Percentiles rank a stretch among this genome's conserved stretches.
Evolutionary conservation across 2,797 vertebrate genomes (phyloP).

Genomic region (Dipus sagitta): DNA sequence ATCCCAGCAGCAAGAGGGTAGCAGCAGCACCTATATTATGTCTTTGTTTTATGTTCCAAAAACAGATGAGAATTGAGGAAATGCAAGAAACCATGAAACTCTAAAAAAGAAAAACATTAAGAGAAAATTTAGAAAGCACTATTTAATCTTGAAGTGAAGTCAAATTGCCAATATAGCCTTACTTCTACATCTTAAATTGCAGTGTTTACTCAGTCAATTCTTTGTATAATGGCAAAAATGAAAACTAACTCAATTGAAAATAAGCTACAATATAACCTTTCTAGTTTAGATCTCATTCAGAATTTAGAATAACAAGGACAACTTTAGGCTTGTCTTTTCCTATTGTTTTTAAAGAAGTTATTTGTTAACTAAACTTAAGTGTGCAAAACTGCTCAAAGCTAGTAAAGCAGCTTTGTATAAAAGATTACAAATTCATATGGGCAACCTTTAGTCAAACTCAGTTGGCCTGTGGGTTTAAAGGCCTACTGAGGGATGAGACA

Average conservation of each 20-base stretch:
- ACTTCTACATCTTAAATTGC: slow-evolving; percentile 46
- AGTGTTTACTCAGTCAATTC: slow-evolving; percentile 19
- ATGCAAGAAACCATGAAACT: neutral
- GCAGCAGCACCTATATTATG: neutral
- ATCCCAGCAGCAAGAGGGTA: no score
- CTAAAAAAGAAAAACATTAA: slow-evolving; percentile 4
- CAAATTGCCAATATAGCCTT: slow-evolving; percentile 3
- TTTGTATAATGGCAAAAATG: slow-evolving; percentile 24
- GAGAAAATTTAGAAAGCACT: slow-evolving; percentile 1
- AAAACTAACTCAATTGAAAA: slow-evolving; percentile 49
- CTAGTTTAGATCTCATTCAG: neutral
- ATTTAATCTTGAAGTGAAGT: slow-evolving; percentile 42
- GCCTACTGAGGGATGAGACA: neutral
- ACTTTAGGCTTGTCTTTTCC: neutral
- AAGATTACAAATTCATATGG: neutral
- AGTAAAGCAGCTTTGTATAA: neutral
- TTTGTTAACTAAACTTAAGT: slow-evolving; percentile 40
- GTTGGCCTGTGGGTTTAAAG: neutral
- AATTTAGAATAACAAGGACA: neutral
- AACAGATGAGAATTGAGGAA: slow-evolving; percentile 9
- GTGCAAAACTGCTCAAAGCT: neutral
- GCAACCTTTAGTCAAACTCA: neutral
- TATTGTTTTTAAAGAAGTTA: neutral
- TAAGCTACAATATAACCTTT: neutral
- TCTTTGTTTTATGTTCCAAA: slow-evolving; percentile 34